Percentiles rank a stretch among this genome's conserved stretches.
phyloP scores from a whole-genome alignment of 2,797 vertebrate species.

The Phyllotis vaccarum region DNA sequence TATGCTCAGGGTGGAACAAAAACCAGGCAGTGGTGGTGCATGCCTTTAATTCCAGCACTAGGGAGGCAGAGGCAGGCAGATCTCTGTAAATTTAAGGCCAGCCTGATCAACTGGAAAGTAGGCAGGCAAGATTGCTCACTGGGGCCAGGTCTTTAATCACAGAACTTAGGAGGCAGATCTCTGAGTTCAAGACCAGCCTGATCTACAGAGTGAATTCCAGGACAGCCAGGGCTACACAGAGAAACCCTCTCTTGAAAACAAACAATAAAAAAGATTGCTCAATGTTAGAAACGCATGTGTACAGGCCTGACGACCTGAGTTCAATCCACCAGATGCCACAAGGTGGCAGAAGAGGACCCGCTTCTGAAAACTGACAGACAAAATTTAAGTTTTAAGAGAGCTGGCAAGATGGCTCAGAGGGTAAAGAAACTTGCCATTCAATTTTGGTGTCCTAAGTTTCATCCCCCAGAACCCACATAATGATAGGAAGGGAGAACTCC shows the following conservation, averaged over 20 bases:
- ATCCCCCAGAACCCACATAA: neutral
- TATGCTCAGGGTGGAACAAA: too few species aligned
- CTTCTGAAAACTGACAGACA: neutral
- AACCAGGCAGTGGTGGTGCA: too few species aligned
- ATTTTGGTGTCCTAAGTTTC: neutral
- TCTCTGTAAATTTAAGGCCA: too few species aligned
- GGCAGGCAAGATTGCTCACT: too few species aligned
- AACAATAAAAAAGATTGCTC: neutral
- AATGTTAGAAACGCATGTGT: neutral
- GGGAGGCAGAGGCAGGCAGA: too few species aligned
- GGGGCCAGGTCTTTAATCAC: too few species aligned
- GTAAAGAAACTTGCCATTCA: neutral
- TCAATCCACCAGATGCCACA: neutral
- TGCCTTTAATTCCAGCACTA: too few species aligned
- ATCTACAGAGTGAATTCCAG: neutral
- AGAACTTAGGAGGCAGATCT: neutral
- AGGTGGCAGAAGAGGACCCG: neutral
- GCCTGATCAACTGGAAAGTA: too few species aligned
- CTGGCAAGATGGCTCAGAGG: neutral
- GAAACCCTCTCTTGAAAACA: neutral
- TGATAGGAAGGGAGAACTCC: neutral
- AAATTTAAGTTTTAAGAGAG: neutral
- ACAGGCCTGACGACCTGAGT: neutral
- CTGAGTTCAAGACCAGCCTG: neutral
- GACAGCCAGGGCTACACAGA: neutral